A percentile compares a stretch with the other conserved stretches of the same genome.
Conservation (phyloP, 2,113 vertebrate genomes). For the Psophia crepitans region DNA sequence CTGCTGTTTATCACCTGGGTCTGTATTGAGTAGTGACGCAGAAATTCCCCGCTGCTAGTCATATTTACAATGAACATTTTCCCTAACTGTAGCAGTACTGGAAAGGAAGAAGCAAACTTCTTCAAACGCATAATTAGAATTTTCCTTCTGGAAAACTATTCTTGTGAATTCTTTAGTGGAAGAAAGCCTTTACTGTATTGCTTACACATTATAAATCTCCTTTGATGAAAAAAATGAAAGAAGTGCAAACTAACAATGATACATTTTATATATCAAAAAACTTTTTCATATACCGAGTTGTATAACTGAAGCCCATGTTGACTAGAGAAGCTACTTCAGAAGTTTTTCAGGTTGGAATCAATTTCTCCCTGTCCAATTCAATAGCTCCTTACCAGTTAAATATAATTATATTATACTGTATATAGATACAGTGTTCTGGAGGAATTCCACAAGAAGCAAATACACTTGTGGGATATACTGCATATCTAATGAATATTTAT, state of each 20-base stretch:
- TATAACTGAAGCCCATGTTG: not conserved
- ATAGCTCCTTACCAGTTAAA: conserved; percentile 16
- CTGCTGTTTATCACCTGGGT: not conserved
- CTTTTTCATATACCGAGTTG: not conserved
- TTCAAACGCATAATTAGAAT: not conserved
- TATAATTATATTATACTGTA: not conserved
- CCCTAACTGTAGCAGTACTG: not conserved
- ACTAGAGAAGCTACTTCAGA: not conserved
- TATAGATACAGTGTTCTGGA: not conserved
- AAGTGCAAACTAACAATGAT: not conserved
- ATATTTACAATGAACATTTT: not conserved
- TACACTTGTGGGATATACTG: not conserved
- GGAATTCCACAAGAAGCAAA: not conserved
- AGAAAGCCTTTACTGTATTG: not conserved
- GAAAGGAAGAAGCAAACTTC: not conserved
- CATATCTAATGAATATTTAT: not conserved
- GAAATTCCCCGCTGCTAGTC: conserved; percentile 5
- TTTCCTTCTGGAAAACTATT: conserved; percentile 15
- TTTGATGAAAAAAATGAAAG: conserved; percentile 13
- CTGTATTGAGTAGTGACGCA: not conserved
- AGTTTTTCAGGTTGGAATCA: conserved; percentile 10
- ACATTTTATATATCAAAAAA: not conserved
- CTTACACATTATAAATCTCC: not conserved
- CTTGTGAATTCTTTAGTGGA: not conserved
- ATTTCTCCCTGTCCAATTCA: not conserved